Evolutionary conservation across 1,140 invertebrate genomes (phyloP).

Genomic region (Penaeus vannamei): DNA sequence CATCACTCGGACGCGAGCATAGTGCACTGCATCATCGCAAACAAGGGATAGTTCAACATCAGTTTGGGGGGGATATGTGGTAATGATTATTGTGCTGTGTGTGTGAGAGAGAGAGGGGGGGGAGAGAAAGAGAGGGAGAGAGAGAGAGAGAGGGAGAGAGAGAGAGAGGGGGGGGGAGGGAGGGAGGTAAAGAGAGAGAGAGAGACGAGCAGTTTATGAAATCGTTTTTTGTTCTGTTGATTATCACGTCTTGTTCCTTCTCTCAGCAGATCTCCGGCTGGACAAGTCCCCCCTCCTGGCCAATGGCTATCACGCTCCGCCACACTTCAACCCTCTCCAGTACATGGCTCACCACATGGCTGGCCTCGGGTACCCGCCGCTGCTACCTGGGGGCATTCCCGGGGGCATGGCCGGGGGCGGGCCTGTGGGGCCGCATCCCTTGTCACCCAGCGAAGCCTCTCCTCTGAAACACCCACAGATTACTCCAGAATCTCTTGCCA

Average conservation of each 20-base stretch:
- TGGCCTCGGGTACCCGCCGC: slow-evolving; percentile 64
- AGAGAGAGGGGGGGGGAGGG: too few species aligned
- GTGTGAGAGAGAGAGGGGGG: too few species aligned
- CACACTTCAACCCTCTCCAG: slow-evolving; percentile 65
- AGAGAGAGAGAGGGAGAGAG: too few species aligned
- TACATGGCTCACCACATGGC: slow-evolving; percentile 68
- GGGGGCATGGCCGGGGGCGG: slow-evolving; percentile 60
- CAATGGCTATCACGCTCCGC: slow-evolving; percentile 90
- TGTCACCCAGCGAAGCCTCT: slow-evolving; percentile 63
- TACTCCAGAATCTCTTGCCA: slow-evolving; percentile 63
- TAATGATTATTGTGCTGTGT: too few species aligned
- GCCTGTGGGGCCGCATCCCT: slow-evolving; percentile 58
- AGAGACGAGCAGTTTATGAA: too few species aligned
- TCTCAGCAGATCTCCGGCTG: slow-evolving; percentile 75
- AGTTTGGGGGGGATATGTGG: too few species aligned
- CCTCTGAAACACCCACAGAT: slow-evolving; percentile 66
- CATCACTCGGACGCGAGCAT: too few species aligned
- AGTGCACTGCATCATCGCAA: too few species aligned
- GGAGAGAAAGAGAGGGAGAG: too few species aligned
- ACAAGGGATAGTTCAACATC: too few species aligned
- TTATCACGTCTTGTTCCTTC: background rate
- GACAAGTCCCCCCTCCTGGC: slow-evolving; percentile 92
- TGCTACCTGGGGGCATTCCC: slow-evolving; percentile 64
- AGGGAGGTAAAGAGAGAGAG: too few species aligned
- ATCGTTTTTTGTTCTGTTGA: background rate